A percentile compares a stretch with the other conserved stretches of the same genome.
phyloP scores from a whole-genome alignment of 2,797 vertebrate species.

The Sphenopsis melanotis region DNA sequence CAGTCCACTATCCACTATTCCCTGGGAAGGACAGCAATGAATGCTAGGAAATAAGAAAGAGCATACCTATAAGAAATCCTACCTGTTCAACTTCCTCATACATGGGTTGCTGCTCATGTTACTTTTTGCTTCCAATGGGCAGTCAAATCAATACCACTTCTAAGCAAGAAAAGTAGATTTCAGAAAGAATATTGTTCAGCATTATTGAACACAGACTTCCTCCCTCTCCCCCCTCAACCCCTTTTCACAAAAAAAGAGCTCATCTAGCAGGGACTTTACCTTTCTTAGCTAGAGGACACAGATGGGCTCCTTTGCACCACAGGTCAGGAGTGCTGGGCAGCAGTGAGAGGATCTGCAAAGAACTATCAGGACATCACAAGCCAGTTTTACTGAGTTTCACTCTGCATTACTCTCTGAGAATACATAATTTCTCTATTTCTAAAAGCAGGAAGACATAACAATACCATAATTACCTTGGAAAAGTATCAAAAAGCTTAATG shows the following conservation, averaged over 20 bases:
- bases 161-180: neutral
- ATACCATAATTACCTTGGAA: neutral
- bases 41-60: neutral
- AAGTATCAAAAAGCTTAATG: neutral
- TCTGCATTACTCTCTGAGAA: neutral
- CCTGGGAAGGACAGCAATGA: neutral
- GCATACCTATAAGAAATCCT: neutral
- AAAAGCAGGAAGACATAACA: neutral
- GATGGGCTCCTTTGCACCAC: neutral
- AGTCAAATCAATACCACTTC: neutral
- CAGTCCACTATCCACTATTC: neutral
- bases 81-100: neutral
- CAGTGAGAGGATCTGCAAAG: neutral
- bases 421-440: neutral
- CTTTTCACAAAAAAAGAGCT: neutral
- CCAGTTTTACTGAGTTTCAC: neutral
- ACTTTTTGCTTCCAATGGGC: neutral
- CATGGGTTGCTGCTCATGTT: rapidly evolving
- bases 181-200: neutral
- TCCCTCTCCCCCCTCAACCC: rapidly evolving
- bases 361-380: neutral
- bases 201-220: neutral
- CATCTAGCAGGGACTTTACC: neutral
- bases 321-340: neutral
- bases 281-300: neutral